Conservation (phyloP, 2,113 vertebrate genomes). For the Leptodactylus fuscus region DNA sequence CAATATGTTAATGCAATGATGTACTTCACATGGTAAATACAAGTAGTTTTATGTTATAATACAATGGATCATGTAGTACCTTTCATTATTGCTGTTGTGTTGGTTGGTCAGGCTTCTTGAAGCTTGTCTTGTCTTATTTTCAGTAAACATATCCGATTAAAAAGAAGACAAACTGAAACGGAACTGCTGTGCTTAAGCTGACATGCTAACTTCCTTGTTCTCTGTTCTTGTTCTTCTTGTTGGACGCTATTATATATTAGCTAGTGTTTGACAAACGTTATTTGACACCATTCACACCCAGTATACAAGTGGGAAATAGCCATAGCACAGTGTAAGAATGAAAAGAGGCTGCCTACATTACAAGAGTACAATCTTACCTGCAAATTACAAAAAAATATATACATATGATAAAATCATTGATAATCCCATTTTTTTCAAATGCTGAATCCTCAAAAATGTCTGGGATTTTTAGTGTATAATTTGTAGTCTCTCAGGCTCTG, state of each 20-base stretch:
- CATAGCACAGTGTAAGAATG: too few species aligned
- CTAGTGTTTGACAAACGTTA: background rate
- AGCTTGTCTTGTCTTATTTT: background rate
- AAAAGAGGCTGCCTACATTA: too few species aligned
- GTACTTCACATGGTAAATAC: too few species aligned
- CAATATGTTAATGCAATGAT: background rate
- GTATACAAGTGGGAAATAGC: background rate
- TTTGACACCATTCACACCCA: conserved; percentile 20
- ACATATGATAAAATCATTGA: background rate
- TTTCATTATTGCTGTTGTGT: background rate
- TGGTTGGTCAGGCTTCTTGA: background rate
- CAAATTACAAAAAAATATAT: background rate
- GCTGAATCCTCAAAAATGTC: too few species aligned
- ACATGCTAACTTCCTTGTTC: conserved; percentile 30
- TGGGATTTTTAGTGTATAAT: too few species aligned
- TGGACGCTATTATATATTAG: background rate
- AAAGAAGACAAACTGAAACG: background rate
- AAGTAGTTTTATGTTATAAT: too few species aligned
- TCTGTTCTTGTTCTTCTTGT: background rate
- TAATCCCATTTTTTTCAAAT: background rate
- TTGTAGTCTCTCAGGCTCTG: too few species aligned
- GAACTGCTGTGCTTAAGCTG: background rate
- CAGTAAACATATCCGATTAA: conserved; percentile 15
- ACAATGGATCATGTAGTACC: conserved; percentile 21
- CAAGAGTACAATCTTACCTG: background rate